Evolutionary conservation across 2,888 invertebrate species (phyloP), one percentile per base, ranked within the genome.

Genomic region (Lutraria lutraria): DNA sequence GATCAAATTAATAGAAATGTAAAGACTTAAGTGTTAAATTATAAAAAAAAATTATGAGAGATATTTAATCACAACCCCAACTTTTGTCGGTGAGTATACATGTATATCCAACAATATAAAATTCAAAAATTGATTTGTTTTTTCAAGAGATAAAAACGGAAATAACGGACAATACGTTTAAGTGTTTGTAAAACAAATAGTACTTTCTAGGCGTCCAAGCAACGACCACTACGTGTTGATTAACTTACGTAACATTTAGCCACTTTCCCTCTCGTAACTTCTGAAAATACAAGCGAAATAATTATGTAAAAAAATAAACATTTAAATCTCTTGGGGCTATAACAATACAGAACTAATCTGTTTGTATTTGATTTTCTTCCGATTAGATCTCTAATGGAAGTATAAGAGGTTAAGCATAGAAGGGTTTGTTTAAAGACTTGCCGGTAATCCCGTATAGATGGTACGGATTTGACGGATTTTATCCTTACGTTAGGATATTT

Each of bases 361-460:
- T 89, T 87, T 91, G 83, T 63, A 83, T 83, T 83, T 83, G 87
- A 81, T 86, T 83, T 91, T 79, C 53, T 19, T 19, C 56, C 76
- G 91, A 91, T 89, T 91, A 91, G 72, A 54, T 82, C 72, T 54
- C 89, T 91, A 91, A 91, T 91, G 91, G 91, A 91, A 89, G 25
- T 56, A 52, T 91, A 91, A 91, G 89, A 89, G 79, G 91, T 88
- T 91, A 91, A 89, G 88, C 85, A 85, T 83, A 85, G 83, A 86
- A 56, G 83, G 86, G 88, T 91, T 91, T 91, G 83, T 87, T 91
- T 91, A 89, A 89, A 87, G 86, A 89, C 89, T 91, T 88, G 88
- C 29, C 29, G 43, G 68, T 91, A 91, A 91, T 91, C 91, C 83
- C 76, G 31, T 76, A 31, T 34, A 76, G 76, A 16, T 34, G 34